Evolutionary conservation across 2,113 vertebrate genomes (phyloP), one percentile per base, ranked within the genome.

Genomic region (Nanorana parkeri): DNA sequence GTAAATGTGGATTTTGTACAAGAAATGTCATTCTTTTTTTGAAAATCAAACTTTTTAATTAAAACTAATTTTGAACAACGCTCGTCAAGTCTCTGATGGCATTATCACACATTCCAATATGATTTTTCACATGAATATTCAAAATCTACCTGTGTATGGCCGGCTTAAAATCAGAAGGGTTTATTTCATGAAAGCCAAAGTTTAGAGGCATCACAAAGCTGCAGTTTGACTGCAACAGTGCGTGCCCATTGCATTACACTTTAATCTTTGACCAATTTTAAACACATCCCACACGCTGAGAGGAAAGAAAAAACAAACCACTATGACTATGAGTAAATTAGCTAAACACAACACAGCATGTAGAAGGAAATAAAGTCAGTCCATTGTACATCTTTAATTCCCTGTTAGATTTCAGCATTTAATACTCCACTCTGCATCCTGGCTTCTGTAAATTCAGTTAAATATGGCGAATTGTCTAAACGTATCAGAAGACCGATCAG

Each of bases 391-490:
- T 93, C 91, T 93, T 95, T 95, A 95, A 95, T 95, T 95, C 93
- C 90, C 94, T 92, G 94, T 94, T 93, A 95, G 93, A 93, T 92
- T 89, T 88, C 90, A 88, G 90, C 88, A 86, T 94, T 94, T 93
- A 92, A 93, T 91, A 91, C 90, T 89, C 52, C 17, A 36, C 85
- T 86, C 89, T 87, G 91, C 92, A 92, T 91, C 85, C 87, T 87
- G 92, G 91, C 91, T 91, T 93, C 92, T 93, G 92, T 95, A 95
- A 96, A 96, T 95, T 94, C 94, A 94, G 92, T 96, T 96, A 95
- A 96, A 96, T 93, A 94, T 94, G 90, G 90, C 88, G 91, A 92
- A 95, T 95, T 96, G 94, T 95, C 95, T 95, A 94, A 95, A 94
- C 91, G 89, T 95, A 96, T 96, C 94, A 91, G 89, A 87, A 89